A percentile compares a stretch with the other conserved stretches of the same genome.
Evolutionary conservation across 2,888 invertebrate genomes (phyloP).

Genomic region (Diploptera punctata): DNA sequence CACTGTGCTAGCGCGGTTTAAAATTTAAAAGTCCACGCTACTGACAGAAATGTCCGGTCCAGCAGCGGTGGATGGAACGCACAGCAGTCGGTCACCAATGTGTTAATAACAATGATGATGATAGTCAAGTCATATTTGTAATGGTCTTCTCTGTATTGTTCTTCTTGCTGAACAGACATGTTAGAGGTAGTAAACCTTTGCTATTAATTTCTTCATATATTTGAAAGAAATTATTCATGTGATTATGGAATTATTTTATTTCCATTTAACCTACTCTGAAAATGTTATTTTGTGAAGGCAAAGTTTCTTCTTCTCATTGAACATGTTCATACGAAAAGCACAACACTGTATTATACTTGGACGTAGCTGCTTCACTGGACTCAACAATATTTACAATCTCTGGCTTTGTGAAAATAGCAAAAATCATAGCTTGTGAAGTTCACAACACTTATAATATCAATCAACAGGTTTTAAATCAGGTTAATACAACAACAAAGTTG

Average conservation of each 20-base stretch:
- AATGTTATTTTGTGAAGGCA: background rate
- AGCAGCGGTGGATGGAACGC: too few relatives aligned
- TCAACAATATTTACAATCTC: slow-evolving; percentile 4
- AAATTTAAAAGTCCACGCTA: too few relatives aligned
- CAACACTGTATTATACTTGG: slow-evolving; percentile 7
- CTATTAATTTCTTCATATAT: background rate
- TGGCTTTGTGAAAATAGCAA: slow-evolving; percentile 9
- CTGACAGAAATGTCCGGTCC: too few relatives aligned
- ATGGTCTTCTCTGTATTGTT: too few relatives aligned
- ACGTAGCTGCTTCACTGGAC: slow-evolving; percentile 9
- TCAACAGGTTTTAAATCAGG: background rate
- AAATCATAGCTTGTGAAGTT: background rate
- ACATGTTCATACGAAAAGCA: background rate
- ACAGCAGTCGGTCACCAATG: too few relatives aligned
- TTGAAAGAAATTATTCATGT: background rate
- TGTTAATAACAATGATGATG: too few relatives aligned
- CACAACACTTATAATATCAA: background rate
- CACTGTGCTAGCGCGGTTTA: too few relatives aligned
- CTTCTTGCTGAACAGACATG: too few relatives aligned
- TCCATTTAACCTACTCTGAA: background rate
- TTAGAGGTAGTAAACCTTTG: slow-evolving; percentile 18
- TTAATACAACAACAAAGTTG: slow-evolving; percentile 17
- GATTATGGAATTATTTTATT: slow-evolving; percentile 16
- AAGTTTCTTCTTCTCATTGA: background rate
- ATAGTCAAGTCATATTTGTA: too few relatives aligned